Base-by-base conservation (phyloP, 2,113 vertebrate genomes). In the Oriolus oriolus region DNA sequence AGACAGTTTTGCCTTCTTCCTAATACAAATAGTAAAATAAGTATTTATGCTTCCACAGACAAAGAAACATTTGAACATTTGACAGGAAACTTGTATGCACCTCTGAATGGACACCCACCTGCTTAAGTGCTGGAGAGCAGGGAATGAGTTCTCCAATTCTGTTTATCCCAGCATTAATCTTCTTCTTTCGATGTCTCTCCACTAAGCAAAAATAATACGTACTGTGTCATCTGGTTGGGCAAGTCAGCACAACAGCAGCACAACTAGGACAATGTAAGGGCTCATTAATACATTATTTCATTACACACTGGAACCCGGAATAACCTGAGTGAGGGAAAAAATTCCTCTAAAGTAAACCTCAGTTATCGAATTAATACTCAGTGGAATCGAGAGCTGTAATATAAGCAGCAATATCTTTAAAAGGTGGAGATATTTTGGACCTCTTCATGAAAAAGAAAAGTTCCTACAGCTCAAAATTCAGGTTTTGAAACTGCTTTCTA, bases 111-210 rank as follows among this genome's bases (percentile, higher is more conserved):
- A 71, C 39, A 83, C 96, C 97, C 97, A 99, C 99, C 98, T 99
- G 99, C 95, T 99, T 99, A 89, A 99, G 98, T 39, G 99, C 99
- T 94, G 99, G 99, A 78, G 99, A 99, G 95, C 99, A 99, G 5
- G 99, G 99, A 94, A 99, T 98, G 88, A 99, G 98, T 93, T 99
- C 99, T 96, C 99, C 99, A 88, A 99, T 99, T 96, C 99, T 98
- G 94, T 99, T 99, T 96, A 99, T 99, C 59, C 99, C 99, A 84
- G 99, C 98, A 97, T 99, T 99, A 89, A 99, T 99, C 98, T 99
- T 99, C 97, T 99, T 99, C 97, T 99, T 99, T 92, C 99, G 98
- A 97, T 99, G 99, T 95, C 99, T 98, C 97, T 99, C 99, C 98
- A 99, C 99, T 99, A 95, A 91, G 92, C 7, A 97, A 91, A 96